Conservation (phyloP, 2,888 invertebrate species). For the Mycalesis mineus region DNA sequence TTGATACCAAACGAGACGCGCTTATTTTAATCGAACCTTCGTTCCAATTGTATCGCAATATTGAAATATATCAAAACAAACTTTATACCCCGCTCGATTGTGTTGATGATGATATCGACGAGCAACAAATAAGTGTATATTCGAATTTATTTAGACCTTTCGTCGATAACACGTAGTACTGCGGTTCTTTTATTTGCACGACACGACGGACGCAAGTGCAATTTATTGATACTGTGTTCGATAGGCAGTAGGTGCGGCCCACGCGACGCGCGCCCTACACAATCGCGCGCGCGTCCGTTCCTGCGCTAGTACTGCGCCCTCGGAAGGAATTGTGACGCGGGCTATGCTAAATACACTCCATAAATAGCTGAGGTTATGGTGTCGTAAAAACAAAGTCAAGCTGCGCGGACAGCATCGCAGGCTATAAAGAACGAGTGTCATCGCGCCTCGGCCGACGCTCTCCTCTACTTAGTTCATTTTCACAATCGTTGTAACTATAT, state of each 20-base stretch:
- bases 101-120: conserved; percentile 64
- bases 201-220: conserved; percentile 68
- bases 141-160: conserved; percentile 71
- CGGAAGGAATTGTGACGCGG: conserved; percentile 59
- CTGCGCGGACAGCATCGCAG: conserved; percentile 60
- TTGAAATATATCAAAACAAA: conserved; percentile 29
- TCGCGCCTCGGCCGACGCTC: conserved; percentile 36
- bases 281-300: conserved; percentile 46
- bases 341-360: conserved; percentile 67
- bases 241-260: conserved; percentile 72
- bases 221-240: conserved; percentile 73
- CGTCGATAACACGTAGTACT: conserved; percentile 63
- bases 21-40: conserved; percentile 37
- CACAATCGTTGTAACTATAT: conserved; percentile 22
- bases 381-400: conserved; percentile 74
- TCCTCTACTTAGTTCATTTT: conserved; percentile 28
- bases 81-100: conserved; percentile 30
- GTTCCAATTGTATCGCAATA: conserved; percentile 14
- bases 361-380: conserved; percentile 68
- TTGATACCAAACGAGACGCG: conserved; percentile 23
- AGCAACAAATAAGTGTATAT: conserved; percentile 63
- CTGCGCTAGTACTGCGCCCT: conserved; percentile 56
- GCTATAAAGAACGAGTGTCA: conserved; percentile 57
- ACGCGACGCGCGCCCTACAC: conserved; percentile 48
- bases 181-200: conserved; percentile 66